Base-by-base conservation (phyloP, 2,113 vertebrate species). In the Origma solitaria region DNA sequence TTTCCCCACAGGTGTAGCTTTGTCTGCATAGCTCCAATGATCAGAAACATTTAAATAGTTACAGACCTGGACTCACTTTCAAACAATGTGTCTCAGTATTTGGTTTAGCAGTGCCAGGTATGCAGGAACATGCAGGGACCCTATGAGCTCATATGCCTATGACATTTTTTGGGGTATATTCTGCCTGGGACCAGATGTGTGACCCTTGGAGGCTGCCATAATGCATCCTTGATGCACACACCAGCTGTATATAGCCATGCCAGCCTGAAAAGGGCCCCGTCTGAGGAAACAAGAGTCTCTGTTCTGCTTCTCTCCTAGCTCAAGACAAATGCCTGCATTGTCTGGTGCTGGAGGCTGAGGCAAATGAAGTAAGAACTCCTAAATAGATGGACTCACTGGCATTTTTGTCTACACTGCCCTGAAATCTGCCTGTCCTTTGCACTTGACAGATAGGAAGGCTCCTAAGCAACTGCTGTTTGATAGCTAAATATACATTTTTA, bases 401-500 rank as follows among this genome's bases (percentile, higher is more conserved):
- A 2, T 30, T 94, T 84, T 72, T 89, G 47, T 70, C 56, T 62
- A 27, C 13, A 9, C n/a, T 92, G 60, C 38, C 30, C 38, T 66
- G 60, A 94, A 91, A 92, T 38, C n/a, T 50, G 45, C 11, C 72
- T 38, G 30, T 58, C 38, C 60, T 92, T 91, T 81, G n/a, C 69
- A 62, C 83, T 70, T 70, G 54, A 83, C 68, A 66, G 83, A 78
- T 58, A 65, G 53, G 64, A 45, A 42, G 38, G 16, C 81, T 92
- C 31, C 38, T 75, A 65, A 86, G 62, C 56, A 84, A 35, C 89
- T 89, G 65, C 80, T 84, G 19, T 44, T 84, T 78, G 69, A 44
- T 27, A 11, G 47, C 72, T 91, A 89, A 92, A 91, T 84, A 91
- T 64, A 73, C 6, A 27, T 61, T 77, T 71, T 84, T 83, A 77